Base-by-base conservation (phyloP, 1,140 invertebrate species). In the Proales similis region DNA sequence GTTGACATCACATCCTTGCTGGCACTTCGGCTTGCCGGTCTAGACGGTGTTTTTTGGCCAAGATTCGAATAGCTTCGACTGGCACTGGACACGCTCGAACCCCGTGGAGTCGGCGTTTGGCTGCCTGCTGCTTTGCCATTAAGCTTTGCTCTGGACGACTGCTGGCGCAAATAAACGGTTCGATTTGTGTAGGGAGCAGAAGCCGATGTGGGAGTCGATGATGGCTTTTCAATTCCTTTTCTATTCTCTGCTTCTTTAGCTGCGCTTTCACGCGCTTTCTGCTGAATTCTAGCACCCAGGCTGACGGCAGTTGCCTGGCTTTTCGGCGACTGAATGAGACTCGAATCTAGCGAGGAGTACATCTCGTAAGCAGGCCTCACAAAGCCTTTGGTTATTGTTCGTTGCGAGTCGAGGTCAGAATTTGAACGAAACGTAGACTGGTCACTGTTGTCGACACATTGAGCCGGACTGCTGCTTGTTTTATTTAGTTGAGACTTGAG, bases 211-310 rank as follows among this genome's bases (percentile, higher is more conserved):
- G 33, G 30, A 11, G 9, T n/a, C 17, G 39, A 36, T 5, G 51
- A 57, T n/a, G n/a, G n/a, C n/a, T n/a, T n/a, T n/a, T n/a, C n/a
- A n/a, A n/a, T n/a, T 0, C 51, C 51, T 4, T 42, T 24, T 5
- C 51, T 24, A 19, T 57, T 57, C 4, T 26, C 24, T 11, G 19
- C 14, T 36, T 14, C 30, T n/a, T 14, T 42, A 17, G 45, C 9
- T 9, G 9, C 22, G 29, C 45, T 57, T 42, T 57, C 51, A 11
- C 45, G 39, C 12, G 51, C 51, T 26, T 42, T 57, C 32, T 57
- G 26, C 45, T 57, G 51, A 42, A 57, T 57, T 6, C 5, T 57
- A 26, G 51, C 51, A 7, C 51, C 51, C n/a, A 57, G 36, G 29
- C 51, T 57, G 12, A 57, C 27, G 20, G 26, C 30, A 27, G 51